Evolutionary conservation across 2,113 vertebrate species (phyloP), one percentile per base, ranked within the genome.

Genomic region (Istiophorus platypterus): DNA sequence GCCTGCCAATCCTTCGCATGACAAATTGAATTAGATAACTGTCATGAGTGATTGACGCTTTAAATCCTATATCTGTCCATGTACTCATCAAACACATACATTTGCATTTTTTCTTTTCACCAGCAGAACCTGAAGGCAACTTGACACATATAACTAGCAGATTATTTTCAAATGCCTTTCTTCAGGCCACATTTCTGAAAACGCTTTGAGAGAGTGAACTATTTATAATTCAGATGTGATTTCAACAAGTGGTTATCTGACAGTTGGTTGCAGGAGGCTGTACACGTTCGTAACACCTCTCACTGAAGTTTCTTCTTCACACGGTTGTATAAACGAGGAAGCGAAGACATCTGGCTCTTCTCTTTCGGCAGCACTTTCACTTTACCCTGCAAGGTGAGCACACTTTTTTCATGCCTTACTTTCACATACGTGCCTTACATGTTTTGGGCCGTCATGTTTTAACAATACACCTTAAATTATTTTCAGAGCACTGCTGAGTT

Each of bases 181-280:
- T 61, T 52, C 51, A 58, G 31, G 56, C 37, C 63, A 13, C 68
- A 57, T 54, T 9, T 27, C 9, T 39, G 22, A 86, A 82, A 78
- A 68, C 0, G 15, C 67, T 24, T 72, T 22, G 54, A 79, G 64
- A 52, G 64, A 41, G 54, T 22, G 24, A 80, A 72, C 68, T 89
- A 88, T 88, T 91, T 90, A 71, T 86, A 88, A 77, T 81, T 86
- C 34, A 72, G 62, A 85, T 74, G 86, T 56, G 58, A 84, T 79
- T 72, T 86, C 64, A 75, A 26, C 85, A 74, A 75, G 76, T 67
- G 78, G 78, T 26, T 72, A 78, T 82, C 63, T 84, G 86, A 71
- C 67, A 20, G 39, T 59, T 47, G 74, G 56, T 70, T 75, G 45
- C 37, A 56, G 51, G 73, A 56, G 31, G n/a, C 49, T 54, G 58